Percentiles rank a stretch among this genome's conserved stretches.
Conservation (phyloP, 2,888 invertebrate species). For the Acanthococcus lagerstroemiae region DNA sequence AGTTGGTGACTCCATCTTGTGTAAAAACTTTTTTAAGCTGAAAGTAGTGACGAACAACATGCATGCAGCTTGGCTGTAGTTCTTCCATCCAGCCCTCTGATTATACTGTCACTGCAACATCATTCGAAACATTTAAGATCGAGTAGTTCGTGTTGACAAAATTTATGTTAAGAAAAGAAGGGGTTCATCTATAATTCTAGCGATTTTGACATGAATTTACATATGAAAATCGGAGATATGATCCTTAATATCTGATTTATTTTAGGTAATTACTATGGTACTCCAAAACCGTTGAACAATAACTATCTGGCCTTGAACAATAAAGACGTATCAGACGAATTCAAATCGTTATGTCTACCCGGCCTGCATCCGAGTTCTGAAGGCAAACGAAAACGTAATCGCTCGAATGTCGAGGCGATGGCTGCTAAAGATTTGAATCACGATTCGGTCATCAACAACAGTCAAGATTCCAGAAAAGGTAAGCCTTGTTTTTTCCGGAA, state of each 20-base stretch:
- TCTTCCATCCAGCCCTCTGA: too few relatives aligned
- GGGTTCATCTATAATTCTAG: too few relatives aligned
- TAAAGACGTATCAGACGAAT: conserved; percentile 1
- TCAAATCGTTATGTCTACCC: conserved; percentile 39
- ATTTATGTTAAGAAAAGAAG: too few relatives aligned
- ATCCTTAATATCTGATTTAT: background rate
- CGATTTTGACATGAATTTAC: background rate
- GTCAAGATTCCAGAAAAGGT: conserved; percentile 6
- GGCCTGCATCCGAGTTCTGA: conserved; percentile 47
- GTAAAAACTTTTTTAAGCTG: too few relatives aligned
- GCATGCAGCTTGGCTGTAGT: too few relatives aligned
- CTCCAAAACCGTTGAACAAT: conserved; percentile 47
- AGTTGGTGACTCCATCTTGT: too few relatives aligned
- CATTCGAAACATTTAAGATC: too few relatives aligned
- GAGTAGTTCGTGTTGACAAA: too few relatives aligned
- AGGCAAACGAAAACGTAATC: conserved; percentile 47
- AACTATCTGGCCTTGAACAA: conserved; percentile 37
- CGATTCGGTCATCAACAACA: conserved; percentile 1
- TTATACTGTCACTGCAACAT: too few relatives aligned
- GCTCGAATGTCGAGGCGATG: conserved; percentile 49
- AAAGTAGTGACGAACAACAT: too few relatives aligned
- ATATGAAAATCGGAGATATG: background rate
- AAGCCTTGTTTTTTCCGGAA: too few relatives aligned
- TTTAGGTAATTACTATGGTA: conserved; percentile 48
- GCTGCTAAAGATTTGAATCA: conserved; percentile 41